phyloP scores from a whole-genome alignment of 2,888 invertebrate species.

The Lasioglossum figueresi region DNA sequence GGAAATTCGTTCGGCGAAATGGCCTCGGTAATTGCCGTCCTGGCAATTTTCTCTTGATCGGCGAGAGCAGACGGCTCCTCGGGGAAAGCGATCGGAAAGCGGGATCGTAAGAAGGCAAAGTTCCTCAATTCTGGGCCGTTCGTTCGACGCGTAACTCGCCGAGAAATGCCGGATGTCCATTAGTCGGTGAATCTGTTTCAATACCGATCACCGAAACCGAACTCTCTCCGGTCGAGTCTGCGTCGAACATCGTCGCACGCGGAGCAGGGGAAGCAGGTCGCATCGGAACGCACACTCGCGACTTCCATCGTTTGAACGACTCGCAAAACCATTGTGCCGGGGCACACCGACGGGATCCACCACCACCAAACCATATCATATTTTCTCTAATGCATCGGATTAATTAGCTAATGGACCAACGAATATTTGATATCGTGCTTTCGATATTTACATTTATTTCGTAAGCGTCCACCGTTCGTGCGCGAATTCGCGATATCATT shows the following conservation, averaged over 20 bases:
- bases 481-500: slow-evolving; percentile 27
- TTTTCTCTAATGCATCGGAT: slow-evolving; percentile 78
- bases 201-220: slow-evolving; percentile 66
- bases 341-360: slow-evolving; percentile 14
- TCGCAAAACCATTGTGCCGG: slow-evolving; percentile 25
- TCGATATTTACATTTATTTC: slow-evolving; percentile 58
- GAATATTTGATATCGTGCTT: slow-evolving; percentile 73
- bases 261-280: neutral
- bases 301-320: slow-evolving; percentile 30
- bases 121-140: slow-evolving; percentile 4
- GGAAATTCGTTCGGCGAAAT: slow-evolving; percentile 12
- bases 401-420: slow-evolving; percentile 82
- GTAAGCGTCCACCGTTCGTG: slow-evolving; percentile 26
- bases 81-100: no score
- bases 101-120: slow-evolving; percentile 26
- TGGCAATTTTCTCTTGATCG: slow-evolving; percentile 20
- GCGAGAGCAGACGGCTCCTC: neutral
- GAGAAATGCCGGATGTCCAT: slow-evolving; percentile 81
- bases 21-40: slow-evolving; percentile 20
- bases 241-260: neutral
- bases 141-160: slow-evolving; percentile 71
- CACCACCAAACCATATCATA: slow-evolving; percentile 42
- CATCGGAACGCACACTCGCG: slow-evolving; percentile 39
- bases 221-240: slow-evolving; percentile 36
- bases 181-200: slow-evolving; percentile 74